Percentiles rank a stretch among this genome's conserved stretches.
Evolutionary conservation across 2,888 invertebrate species (phyloP).

Genomic region (Rhabditoides inermis): DNA sequence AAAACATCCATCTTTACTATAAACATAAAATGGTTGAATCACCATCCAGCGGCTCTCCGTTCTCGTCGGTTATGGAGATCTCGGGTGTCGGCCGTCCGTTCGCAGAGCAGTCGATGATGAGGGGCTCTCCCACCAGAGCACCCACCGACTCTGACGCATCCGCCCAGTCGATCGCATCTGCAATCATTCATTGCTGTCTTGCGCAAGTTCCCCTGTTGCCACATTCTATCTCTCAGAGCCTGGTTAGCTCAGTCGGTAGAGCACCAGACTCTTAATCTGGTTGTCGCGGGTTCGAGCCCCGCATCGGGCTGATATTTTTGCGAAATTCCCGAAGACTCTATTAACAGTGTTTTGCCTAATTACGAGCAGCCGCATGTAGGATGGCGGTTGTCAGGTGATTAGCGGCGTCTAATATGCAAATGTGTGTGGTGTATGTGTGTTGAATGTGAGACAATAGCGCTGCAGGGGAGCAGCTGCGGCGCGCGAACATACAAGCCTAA

Average conservation of each 20-base stretch:
- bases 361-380: too few species aligned
- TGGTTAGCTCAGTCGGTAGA: conserved; percentile 35
- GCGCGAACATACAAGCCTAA: too few species aligned
- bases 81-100: conserved; percentile 22
- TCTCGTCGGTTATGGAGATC: conserved; percentile 34
- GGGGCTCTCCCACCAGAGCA: conserved; percentile 35
- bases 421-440: too few species aligned
- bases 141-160: conserved; percentile 26
- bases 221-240: background rate
- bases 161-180: conserved; percentile 37
- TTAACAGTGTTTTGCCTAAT: too few species aligned
- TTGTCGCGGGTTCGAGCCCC: conserved; percentile 33
- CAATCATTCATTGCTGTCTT: background rate
- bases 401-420: too few species aligned
- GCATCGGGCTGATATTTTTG: conserved; percentile 23
- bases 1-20: conserved; percentile 2
- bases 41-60: conserved; percentile 36
- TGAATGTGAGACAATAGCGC: too few species aligned
- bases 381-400: too few species aligned
- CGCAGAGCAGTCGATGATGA: conserved; percentile 43
- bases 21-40: background rate
- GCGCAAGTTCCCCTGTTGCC: background rate
- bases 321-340: too few species aligned
- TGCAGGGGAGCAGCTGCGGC: too few species aligned
- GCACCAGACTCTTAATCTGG: conserved; percentile 35